Evolutionary conservation across 2,113 vertebrate genomes (phyloP), one percentile per base, ranked within the genome.

Genomic region (Galemys pyrenaicus): DNA sequence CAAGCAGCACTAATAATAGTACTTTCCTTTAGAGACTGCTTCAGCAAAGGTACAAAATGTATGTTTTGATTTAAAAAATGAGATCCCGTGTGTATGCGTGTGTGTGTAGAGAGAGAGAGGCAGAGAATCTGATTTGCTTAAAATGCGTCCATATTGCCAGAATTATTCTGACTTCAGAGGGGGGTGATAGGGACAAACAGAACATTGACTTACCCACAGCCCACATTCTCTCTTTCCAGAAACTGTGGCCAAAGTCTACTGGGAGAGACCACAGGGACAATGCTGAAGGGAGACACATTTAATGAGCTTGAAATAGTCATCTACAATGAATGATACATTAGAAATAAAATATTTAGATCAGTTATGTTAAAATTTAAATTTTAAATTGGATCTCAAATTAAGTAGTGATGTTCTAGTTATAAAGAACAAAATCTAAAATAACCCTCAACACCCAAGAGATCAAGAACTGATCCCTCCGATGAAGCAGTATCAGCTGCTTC

Each of bases 401-500:
- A 39, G 30, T 17, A n/a, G 7, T 46, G 3, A 7, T 89, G 9
- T 32, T 56, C 6, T 54, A 68, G 3, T 89, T 51, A 92, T 35
- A 67, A 19, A 67, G 7, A 19, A 46, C 39, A 44, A 2, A 17
- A 39, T 54, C 19, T 58, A 60, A 65, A 41, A 9, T 16, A 26
- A 9, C 10, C 26, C 41, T 30, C 11, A 30, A n/a, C n/a, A 13
- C 0, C 10, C 41, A 1, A 6, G 28, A 65, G 19, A 26, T 7
- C 35, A 22, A 39, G 37, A 70, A 19, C 22, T 28, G 22, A 41
- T 9, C 15, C 26, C 13, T 58, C 1, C 1, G 8, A 22, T 20
- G 20, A 11, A 1, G 1, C 0, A 22, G 13, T 1, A 0, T 19
- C 9, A 9, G 2, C 26, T n/a, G n/a, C n/a, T n/a, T n/a, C n/a